A percentile compares a stretch with the other conserved stretches of the same genome.
phyloP scores from a whole-genome alignment of 2,113 vertebrate species.

The Acanthochromis polyacanthus region DNA sequence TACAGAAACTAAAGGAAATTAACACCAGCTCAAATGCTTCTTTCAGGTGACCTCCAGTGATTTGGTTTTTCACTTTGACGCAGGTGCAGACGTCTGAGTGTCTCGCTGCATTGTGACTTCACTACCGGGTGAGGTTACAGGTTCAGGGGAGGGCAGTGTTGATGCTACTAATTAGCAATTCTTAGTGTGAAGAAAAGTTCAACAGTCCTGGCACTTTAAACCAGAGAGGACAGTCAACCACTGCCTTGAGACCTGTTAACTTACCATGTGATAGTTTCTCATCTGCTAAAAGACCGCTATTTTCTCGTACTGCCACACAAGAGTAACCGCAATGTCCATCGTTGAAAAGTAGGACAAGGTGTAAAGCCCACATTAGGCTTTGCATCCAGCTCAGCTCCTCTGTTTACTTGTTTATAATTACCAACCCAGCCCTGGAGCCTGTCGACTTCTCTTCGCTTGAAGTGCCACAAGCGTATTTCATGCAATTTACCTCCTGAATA shows the following conservation, averaged over 20 bases:
- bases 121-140: not conserved
- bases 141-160: not conserved
- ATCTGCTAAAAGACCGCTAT: constrained; percentile 7
- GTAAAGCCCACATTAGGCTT: constrained; percentile 65
- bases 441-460: constrained; percentile 45
- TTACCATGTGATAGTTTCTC: constrained; percentile 10
- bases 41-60: no score
- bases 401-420: constrained; percentile 63
- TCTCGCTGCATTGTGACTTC: not conserved
- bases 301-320: constrained; percentile 8
- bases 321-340: constrained; percentile 17
- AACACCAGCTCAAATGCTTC: not conserved
- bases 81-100: no score
- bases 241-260: constrained; percentile 5
- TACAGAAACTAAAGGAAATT: no score
- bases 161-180: not conserved
- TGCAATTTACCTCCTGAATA: constrained; percentile 87
- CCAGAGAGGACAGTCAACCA: not conserved
- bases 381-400: constrained; percentile 73
- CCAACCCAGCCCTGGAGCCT: constrained; percentile 43
- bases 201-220: not conserved
- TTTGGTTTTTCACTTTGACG: no score
- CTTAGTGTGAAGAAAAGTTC: not conserved
- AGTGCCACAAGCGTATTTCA: constrained; percentile 56
- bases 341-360: constrained; percentile 81